Evolutionary conservation across 2,113 vertebrate species (phyloP), one percentile per base, ranked within the genome.

Genomic region (Takifugu flavidus): DNA sequence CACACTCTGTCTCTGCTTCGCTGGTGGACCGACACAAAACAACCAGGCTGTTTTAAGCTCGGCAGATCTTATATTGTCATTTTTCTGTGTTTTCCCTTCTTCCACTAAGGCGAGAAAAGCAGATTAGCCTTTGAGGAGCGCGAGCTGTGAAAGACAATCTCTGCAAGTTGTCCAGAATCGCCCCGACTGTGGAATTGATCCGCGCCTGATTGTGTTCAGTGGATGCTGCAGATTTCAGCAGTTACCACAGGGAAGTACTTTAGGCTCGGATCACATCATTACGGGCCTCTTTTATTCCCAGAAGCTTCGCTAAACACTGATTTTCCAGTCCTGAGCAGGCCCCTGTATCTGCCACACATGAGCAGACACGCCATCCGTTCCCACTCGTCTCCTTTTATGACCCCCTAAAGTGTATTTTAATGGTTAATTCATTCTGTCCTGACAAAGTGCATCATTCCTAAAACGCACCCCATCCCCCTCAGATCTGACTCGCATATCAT

Each of bases 151-250:
- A 74, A 71, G 27, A 55, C 25, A 47, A 70, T 74, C 57, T 49
- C 45, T 15, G 47, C 53, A 34, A 75, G 65, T 59, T 69, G 66
- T 79, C 66, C 72, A 54, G 66, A 59, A 66, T 59, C 76, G 59
- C 79, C 44, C 70, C 25, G 45, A 25, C 25, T 20, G 5, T 31
- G 63, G 72, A 81, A 84, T 71, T 52, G 65, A 82, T 73, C 78
- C 20, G 3, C 47, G 56, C 13, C 68, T 66, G 29, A 74, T 66
- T 50, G 34, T 70, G 68, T 70, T 42, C 58, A 12, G 42, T 20
- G 0, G 2, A 71, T 58, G 69, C 59, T 77, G 78, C 77, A 65
- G 72, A 75, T 71, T 70, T 76, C 69, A 74, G 59, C 52, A 78
- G 69, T 83, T 64, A 77, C 75, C 34, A 56, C 28, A 27, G 70